These are phyloP conservation scores for Copidosoma floridanum DNA, from an alignment of 1,140 invertebrate genomes.

Conservation along the genomic window DNA sequence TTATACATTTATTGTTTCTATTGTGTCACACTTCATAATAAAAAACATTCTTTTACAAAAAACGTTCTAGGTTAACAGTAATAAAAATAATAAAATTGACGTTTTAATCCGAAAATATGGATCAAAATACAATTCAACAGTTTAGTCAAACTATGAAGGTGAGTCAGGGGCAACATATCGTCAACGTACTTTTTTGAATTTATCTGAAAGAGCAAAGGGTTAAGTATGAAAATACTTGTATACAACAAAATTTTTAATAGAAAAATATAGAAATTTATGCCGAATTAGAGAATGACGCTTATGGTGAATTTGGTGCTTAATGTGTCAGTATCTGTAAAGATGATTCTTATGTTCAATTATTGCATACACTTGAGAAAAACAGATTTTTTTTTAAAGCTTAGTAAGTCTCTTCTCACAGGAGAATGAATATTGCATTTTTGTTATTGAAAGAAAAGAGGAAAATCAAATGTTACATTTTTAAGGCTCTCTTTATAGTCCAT, in stretches of 20 bases:
- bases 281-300: conserved; percentile 20
- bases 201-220: too few relatives aligned
- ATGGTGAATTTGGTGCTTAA: conserved; percentile 24
- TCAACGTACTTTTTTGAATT: conserved; percentile 20
- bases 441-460: conserved; percentile 7
- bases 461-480: conserved; percentile 19
- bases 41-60: conserved; percentile 20
- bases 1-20: conserved; percentile 18
- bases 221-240: background rate
- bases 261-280: conserved; percentile 14
- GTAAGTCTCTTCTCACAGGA: conserved; percentile 25
- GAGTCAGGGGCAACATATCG: conserved; percentile 40
- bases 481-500: conserved; percentile 24
- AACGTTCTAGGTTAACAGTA: conserved; percentile 2
- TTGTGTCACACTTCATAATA: background rate
- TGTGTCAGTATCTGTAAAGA: conserved; percentile 18
- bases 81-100: too few relatives aligned
- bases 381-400: conserved; percentile 31
- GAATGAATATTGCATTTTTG: conserved; percentile 29
- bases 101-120: too few relatives aligned
- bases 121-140: too few relatives aligned
- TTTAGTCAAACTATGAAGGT: conserved; percentile 16
- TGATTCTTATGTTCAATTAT: conserved; percentile 27
- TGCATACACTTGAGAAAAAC: conserved; percentile 16
- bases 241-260: conserved; percentile 10